Evolutionary conservation across 2,888 invertebrate species (phyloP).

Genomic region (Himalopsyche anomala): DNA sequence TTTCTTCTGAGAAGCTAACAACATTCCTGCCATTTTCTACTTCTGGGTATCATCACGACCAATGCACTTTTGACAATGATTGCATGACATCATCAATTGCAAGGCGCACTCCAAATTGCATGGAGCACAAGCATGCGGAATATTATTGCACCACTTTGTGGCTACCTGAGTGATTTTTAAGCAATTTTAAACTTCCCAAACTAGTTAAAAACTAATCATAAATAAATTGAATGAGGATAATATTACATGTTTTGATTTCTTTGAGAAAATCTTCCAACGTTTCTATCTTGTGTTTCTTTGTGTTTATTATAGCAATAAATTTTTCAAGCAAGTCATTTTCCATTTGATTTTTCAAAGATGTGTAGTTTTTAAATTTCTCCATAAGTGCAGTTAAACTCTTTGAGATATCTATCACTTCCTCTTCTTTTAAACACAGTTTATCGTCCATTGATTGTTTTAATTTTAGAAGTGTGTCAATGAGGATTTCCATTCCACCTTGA

Average conservation of each 20-base stretch:
- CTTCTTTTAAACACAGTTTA: slow-evolving; percentile 52
- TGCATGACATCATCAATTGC: too few relatives aligned
- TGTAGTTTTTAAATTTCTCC: slow-evolving; percentile 51
- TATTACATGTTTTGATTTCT: slow-evolving; percentile 45
- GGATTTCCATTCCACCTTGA: slow-evolving; percentile 56
- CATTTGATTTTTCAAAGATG: slow-evolving; percentile 58
- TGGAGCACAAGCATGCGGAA: too few relatives aligned
- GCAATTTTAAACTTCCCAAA: too few relatives aligned
- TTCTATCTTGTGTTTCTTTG: slow-evolving; percentile 57
- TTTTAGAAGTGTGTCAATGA: slow-evolving; percentile 54
- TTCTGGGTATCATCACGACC: too few relatives aligned
- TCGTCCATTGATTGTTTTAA: slow-evolving; percentile 52
- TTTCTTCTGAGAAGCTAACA: too few relatives aligned
- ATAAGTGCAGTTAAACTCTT: slow-evolving; percentile 44
- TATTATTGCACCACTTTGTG: too few relatives aligned
- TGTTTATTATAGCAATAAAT: slow-evolving; percentile 58
- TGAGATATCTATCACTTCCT: slow-evolving; percentile 53
- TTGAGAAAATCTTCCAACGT: slow-evolving; percentile 59
- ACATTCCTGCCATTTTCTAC: too few relatives aligned
- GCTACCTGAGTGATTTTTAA: too few relatives aligned
- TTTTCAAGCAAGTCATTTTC: slow-evolving; percentile 61
- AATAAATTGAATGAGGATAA: not conserved
- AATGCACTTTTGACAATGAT: too few relatives aligned
- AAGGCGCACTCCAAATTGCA: too few relatives aligned
- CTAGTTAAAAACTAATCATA: not conserved